A percentile compares a stretch with the other conserved stretches of the same genome.
These are phyloP conservation scores for Caenorhabditis briggsae DNA, from an alignment of 1,140 invertebrate genomes.

Conservation along the genomic window DNA sequence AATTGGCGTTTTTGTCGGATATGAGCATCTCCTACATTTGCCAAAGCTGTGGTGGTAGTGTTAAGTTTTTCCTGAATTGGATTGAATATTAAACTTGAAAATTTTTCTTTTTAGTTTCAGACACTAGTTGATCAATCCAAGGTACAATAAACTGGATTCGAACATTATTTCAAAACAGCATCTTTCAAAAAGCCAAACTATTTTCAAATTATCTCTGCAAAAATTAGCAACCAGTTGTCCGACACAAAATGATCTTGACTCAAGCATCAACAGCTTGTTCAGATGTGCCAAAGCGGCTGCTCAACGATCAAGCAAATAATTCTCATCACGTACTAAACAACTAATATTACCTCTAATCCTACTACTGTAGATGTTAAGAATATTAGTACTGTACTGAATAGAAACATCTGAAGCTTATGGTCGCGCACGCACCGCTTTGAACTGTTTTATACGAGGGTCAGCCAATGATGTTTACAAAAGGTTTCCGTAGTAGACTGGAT, in stretches of 20 bases:
- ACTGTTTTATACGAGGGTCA: slow-evolving; percentile 28
- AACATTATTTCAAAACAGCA: no score
- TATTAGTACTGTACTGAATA: not conserved
- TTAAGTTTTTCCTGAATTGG: not conserved
- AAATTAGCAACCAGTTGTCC: slow-evolving; percentile 3
- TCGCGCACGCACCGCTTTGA: not conserved
- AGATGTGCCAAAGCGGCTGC: slow-evolving; percentile 21
- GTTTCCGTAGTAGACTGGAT: slow-evolving; percentile 38
- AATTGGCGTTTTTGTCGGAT: slow-evolving; percentile 43
- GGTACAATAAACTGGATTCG: no score
- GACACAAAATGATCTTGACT: slow-evolving; percentile 14
- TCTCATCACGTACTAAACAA: not conserved
- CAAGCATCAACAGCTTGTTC: slow-evolving; percentile 25
- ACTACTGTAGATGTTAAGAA: not conserved
- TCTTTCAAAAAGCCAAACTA: not conserved
- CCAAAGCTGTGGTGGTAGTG: slow-evolving; percentile 67
- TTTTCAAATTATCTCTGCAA: not conserved
- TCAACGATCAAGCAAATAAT: slow-evolving; percentile 40
- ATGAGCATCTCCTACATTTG: slow-evolving; percentile 54
- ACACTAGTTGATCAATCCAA: no score
- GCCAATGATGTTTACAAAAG: not conserved
- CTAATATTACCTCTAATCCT: not conserved
- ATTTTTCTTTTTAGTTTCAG: not conserved
- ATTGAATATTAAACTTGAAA: not conserved
- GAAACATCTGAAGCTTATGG: not conserved